Conservation (phyloP, 92 coral and sea anemone species). For the Zoanthus solanderi region DNA sequence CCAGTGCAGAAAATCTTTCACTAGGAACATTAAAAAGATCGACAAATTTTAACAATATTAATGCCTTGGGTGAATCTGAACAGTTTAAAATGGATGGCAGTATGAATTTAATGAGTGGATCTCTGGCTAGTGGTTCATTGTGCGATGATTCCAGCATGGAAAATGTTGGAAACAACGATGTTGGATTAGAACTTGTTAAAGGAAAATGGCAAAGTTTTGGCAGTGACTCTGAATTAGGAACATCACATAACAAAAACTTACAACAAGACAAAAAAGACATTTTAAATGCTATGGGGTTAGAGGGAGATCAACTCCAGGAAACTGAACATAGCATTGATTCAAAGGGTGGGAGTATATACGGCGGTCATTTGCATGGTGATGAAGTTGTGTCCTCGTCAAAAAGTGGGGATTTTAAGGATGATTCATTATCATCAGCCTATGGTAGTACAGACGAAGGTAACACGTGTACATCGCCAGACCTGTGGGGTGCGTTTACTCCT, state of each 20-base stretch:
- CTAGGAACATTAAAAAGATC: conserved; percentile 88
- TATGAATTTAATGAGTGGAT: conserved; percentile 35
- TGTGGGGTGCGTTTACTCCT: conserved; percentile 96
- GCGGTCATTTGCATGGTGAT: conserved; percentile 9
- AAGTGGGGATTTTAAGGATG: conserved; percentile 32
- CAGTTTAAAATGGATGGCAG: conserved; percentile 73
- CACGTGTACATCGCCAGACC: conserved; percentile 60
- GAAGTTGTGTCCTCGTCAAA: conserved; percentile 17
- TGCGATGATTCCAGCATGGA: conserved; percentile 42
- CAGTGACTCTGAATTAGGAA: conserved; percentile 56
- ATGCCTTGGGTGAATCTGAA: conserved; percentile 85
- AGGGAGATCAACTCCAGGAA: not conserved
- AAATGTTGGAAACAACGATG: conserved; percentile 8
- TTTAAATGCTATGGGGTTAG: conserved; percentile 19
- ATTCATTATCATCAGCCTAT: conserved; percentile 70
- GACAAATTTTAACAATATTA: conserved; percentile 89
- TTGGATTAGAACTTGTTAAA: conserved; percentile 12
- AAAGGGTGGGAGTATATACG: not conserved
- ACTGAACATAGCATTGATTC: not conserved
- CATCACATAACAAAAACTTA: not conserved
- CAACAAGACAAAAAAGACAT: not conserved
- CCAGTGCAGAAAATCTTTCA: conserved; percentile 74
- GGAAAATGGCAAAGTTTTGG: conserved; percentile 72
- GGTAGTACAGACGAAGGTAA: conserved; percentile 60
- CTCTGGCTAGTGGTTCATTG: conserved; percentile 42